Conservation (phyloP, 2,113 vertebrate species). For the Naja naja region DNA sequence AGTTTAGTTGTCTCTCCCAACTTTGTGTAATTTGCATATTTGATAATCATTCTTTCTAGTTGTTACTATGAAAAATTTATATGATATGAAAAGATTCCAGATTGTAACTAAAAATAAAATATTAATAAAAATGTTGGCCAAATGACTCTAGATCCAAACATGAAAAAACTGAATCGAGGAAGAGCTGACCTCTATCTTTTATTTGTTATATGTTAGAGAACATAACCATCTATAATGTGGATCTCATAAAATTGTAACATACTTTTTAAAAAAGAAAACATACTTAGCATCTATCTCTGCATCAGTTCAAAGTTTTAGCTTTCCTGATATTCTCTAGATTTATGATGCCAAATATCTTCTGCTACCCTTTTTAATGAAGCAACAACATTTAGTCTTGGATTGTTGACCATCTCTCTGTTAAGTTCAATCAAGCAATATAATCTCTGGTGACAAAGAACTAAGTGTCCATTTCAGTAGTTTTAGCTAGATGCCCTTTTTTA, state of each 20-base stretch:
- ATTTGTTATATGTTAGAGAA: not conserved
- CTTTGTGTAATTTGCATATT: not conserved
- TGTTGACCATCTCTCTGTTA: not conserved
- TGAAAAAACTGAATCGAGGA: not conserved
- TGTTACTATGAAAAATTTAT: not conserved
- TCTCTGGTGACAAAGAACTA: conserved; percentile 2
- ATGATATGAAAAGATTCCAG: not conserved
- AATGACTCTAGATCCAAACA: not conserved
- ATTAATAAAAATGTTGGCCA: not conserved
- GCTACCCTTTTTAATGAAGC: not conserved
- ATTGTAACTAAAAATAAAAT: not conserved
- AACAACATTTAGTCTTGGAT: not conserved
- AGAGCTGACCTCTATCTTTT: not conserved
- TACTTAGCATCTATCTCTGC: not conserved
- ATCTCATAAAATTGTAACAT: not conserved
- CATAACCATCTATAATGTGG: not conserved
- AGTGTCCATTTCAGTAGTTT: conserved; percentile 4
- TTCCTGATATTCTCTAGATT: not conserved
- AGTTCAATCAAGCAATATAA: conserved; percentile 25
- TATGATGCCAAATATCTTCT: not conserved
- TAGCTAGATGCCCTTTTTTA: not conserved
- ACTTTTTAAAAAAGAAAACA: not conserved
- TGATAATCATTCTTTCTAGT: not conserved
- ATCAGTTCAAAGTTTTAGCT: not conserved
- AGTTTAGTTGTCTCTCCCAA: not conserved